Conservation (phyloP, 1,140 invertebrate species). For the Lordiphosa clarofinis region DNA sequence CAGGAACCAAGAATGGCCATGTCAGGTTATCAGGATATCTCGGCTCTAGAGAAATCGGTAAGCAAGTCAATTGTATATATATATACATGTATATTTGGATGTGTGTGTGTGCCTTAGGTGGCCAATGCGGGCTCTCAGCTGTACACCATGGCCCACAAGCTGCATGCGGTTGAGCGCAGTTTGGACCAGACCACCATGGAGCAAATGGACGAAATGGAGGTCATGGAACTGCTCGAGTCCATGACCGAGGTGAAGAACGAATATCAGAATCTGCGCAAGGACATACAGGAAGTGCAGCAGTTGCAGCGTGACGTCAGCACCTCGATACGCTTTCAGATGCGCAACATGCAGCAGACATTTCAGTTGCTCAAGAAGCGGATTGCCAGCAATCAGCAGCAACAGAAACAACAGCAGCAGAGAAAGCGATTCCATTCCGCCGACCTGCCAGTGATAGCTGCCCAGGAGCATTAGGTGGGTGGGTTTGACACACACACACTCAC, state of each 20-base stretch:
- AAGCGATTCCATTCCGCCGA: conserved; percentile 15
- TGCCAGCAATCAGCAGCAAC: conserved; percentile 50
- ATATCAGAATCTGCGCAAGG: conserved; percentile 82
- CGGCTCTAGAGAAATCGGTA: conserved; percentile 76
- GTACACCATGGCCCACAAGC: conserved; percentile 74
- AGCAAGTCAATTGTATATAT: conserved; percentile 1
- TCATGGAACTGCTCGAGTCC: conserved; percentile 81
- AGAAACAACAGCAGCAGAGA: conserved; percentile 21
- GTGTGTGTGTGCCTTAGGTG: conserved; percentile 16
- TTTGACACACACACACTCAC: too few species aligned
- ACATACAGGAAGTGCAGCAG: conserved; percentile 82
- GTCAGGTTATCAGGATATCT: conserved; percentile 68
- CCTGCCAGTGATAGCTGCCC: not conserved
- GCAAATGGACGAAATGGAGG: conserved; percentile 80
- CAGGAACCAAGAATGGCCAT: conserved; percentile 38
- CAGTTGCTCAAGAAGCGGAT: conserved; percentile 73
- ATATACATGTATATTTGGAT: not conserved
- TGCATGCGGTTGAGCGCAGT: conserved; percentile 73
- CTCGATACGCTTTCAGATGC: conserved; percentile 80
- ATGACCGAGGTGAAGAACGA: conserved; percentile 83
- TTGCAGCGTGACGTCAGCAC: conserved; percentile 82
- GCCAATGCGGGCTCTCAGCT: conserved; percentile 73
- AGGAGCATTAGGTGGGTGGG: conserved; percentile 4
- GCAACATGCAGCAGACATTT: conserved; percentile 74
- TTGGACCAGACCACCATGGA: conserved; percentile 68